Conservation (phyloP, 2,113 vertebrate genomes). For the Equus przewalskii region DNA sequence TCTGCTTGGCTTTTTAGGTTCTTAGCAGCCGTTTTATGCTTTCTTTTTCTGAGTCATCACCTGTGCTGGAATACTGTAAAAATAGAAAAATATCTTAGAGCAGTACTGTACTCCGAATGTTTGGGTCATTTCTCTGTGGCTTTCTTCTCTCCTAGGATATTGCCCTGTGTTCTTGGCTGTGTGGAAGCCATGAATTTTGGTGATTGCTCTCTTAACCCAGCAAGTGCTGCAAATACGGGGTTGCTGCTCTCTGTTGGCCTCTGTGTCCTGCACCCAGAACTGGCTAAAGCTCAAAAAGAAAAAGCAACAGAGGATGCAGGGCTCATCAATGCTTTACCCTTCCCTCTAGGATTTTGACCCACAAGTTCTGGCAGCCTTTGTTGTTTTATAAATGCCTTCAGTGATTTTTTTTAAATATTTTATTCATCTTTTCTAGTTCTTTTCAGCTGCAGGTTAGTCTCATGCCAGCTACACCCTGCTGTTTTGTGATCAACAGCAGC, state of each 20-base stretch:
- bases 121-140: constrained; percentile 4
- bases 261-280: background rate
- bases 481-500: background rate
- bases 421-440: constrained; percentile 63
- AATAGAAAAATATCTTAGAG: background rate
- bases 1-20: background rate
- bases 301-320: background rate
- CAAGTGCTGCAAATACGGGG: background rate
- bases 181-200: background rate
- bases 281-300: constrained; percentile 11
- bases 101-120: background rate
- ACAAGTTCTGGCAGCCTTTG: constrained; percentile 44
- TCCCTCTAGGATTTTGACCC: background rate
- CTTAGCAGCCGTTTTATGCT: background rate
- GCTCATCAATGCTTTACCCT: background rate
- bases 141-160: background rate
- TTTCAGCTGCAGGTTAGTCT: constrained; percentile 1
- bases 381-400: constrained; percentile 74
- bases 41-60: constrained; percentile 19
- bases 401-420: constrained; percentile 72
- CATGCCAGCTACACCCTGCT: background rate
- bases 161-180: background rate
- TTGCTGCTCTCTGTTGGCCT: background rate
- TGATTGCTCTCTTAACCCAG: constrained; percentile 40
- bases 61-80: background rate